A percentile compares a stretch with the other conserved stretches of the same genome.
These are phyloP conservation scores for Folsomia manolachei DNA, from an alignment of 2,888 invertebrate genomes.

Conservation along the genomic window DNA sequence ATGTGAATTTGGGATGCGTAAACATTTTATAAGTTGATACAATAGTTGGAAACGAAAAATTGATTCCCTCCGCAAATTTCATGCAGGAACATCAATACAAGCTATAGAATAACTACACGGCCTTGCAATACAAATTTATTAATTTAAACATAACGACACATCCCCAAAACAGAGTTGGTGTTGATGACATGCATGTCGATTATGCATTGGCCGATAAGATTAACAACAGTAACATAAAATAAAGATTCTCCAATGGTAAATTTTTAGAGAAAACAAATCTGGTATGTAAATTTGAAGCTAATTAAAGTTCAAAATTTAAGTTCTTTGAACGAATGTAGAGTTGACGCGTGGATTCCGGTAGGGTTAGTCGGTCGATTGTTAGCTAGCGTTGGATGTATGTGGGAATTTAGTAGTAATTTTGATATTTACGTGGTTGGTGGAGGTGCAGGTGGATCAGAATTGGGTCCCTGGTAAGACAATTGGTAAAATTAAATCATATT, in stretches of 20 bases:
- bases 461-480: slow-evolving; percentile 55
- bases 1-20: too few relatives aligned
- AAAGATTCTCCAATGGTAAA: not conserved
- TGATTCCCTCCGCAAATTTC: too few relatives aligned
- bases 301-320: not conserved
- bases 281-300: not conserved
- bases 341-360: not conserved
- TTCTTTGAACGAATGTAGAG: not conserved
- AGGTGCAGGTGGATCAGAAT: slow-evolving; percentile 58
- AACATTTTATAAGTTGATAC: too few relatives aligned
- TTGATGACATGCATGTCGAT: not conserved
- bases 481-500: slow-evolving; percentile 1
- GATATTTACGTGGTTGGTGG: slow-evolving; percentile 53
- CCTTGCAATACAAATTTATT: not conserved
- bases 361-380: not conserved
- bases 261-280: not conserved
- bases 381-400: not conserved
- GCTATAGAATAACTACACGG: not conserved
- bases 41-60: too few relatives aligned
- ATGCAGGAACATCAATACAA: too few relatives aligned
- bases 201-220: not conserved
- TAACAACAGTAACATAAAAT: not conserved
- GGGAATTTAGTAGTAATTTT: not conserved
- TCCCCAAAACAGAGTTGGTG: not conserved
- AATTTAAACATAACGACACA: not conserved